Base-by-base conservation (phyloP, 2,888 invertebrate species). In the Antheraea assamensis region DNA sequence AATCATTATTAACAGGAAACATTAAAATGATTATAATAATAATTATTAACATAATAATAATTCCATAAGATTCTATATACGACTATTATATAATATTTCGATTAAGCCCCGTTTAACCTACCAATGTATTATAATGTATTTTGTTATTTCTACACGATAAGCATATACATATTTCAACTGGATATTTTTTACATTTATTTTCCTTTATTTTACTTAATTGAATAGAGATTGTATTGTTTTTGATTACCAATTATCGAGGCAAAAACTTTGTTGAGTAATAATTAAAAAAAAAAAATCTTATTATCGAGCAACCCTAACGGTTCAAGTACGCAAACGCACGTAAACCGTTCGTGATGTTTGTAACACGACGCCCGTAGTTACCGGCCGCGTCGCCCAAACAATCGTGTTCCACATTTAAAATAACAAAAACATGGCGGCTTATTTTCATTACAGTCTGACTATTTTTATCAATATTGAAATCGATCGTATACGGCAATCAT, bases 361-460 rank as follows among this genome's bases (percentile, higher is more conserved):
- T 75, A 77, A 78, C 74, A 71, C 68, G 75, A 78, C 35, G 68
- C 73, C 74, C 78, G 74, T 70, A 76, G 76, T 75, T 75, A 76
- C 73, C 30, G 71, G 47, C 17, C 71, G 70, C 71, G 24, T 42
- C 55, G 74, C 70, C 64, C 66, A 78, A 81, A 76, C 77, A 76
- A 71, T 74, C 72, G 73, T 71, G 78, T 73, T 79, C 78, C 73
- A 78, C 75, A 78, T 81, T 81, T 73, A 68, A 78, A 81, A 79
- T 75, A 77, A 76, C 74, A 78, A 79, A 64, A 78, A 76, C 61
- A 76, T 74, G 75, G 75, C 75, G 72, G 76, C 64, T 35, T 68
- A 68, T 68, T 68, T 35, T n/a, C 31, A 35, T 71, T 76, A 75
- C 74, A 68, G 72, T 72, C 74, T 74, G 66, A 71, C 30, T 74